Evolutionary conservation across 2,113 vertebrate species (phyloP), one percentile per base, ranked within the genome.

Genomic region (Prochilodus magdalenae): DNA sequence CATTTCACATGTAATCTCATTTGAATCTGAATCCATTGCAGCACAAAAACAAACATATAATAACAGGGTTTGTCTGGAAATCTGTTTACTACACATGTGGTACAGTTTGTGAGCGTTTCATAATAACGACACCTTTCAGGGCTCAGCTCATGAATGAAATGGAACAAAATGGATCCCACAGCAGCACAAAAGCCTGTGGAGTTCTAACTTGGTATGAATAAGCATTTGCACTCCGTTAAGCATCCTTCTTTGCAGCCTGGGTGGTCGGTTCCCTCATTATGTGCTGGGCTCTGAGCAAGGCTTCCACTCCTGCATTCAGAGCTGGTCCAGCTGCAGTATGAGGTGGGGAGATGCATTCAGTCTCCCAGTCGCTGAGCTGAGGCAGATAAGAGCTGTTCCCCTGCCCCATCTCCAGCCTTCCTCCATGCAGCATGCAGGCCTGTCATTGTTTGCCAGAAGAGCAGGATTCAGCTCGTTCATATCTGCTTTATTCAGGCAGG

Each of bases 401-500:
- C 15, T 26, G 22, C n/a, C 16, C 29, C 57, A 73, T 66, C 59
- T 73, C 59, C 79, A 66, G 70, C 71, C 49, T 16, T 20, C 59
- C 60, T 30, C 16, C 49, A 13, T 67, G 51, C 60, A 18, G 63
- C 26, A 33, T 55, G 30, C 14, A 27, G 24, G 51, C 8, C 40
- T 24, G 44, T 13, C 66, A 83, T 83, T 86, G 85, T 86, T 60
- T 36, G 69, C 71, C 73, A 76, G 77, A 76, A 83, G 76, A 72
- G 76, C 81, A 74, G 67, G 74, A 83, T 82, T 83, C 75, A 73
- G 78, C 76, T 82, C 44, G 67, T 85, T 82, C 75, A 73, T 72
- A 67, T 80, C 74, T 84, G 26, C 76, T 84, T 85, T 85, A 87
- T 85, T 87, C 81, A 85, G 84, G 83, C 74, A 83, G 80, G 86